Evolutionary conservation across 37 sponge, comb jelly and placozoan species (phyloP).

Genomic region (Mnemiopsis leidyi): DNA sequence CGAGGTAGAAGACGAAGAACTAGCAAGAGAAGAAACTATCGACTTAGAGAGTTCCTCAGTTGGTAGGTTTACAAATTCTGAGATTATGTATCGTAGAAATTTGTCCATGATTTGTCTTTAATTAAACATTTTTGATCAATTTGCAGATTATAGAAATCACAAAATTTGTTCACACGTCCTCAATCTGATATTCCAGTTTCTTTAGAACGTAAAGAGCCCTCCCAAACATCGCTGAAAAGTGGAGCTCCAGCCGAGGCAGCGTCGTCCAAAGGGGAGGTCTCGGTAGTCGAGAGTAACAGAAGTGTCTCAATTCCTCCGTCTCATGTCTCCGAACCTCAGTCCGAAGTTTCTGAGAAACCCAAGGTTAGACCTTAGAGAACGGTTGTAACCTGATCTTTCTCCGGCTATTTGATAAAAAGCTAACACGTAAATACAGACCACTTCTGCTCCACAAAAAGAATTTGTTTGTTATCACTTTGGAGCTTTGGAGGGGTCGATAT

Average conservation of each 20-base stretch:
- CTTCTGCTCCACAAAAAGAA: too few species aligned
- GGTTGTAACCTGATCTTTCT: background rate
- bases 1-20: conserved; percentile 26
- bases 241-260: background rate
- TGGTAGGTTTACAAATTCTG: background rate
- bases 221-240: conserved; percentile 4
- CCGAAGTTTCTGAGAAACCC: conserved; percentile 52
- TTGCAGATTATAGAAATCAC: too few species aligned
- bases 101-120: too few species aligned
- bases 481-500: too few species aligned
- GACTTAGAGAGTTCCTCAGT: background rate
- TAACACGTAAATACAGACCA: too few species aligned
- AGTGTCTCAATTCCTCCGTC: conserved; percentile 52
- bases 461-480: too few species aligned
- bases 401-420: too few species aligned
- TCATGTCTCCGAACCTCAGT: background rate
- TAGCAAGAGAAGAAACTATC: background rate
- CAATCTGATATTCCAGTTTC: background rate
- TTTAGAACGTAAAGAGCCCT: background rate
- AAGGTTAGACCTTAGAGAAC: too few species aligned
- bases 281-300: conserved; percentile 15
- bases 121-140: too few species aligned
- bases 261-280: conserved; percentile 13
- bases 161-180: background rate
- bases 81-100: too few species aligned